Percentiles rank a stretch among this genome's conserved stretches.
phyloP scores from a whole-genome alignment of 2,888 invertebrate genomes.

The Andrena flavipes region DNA sequence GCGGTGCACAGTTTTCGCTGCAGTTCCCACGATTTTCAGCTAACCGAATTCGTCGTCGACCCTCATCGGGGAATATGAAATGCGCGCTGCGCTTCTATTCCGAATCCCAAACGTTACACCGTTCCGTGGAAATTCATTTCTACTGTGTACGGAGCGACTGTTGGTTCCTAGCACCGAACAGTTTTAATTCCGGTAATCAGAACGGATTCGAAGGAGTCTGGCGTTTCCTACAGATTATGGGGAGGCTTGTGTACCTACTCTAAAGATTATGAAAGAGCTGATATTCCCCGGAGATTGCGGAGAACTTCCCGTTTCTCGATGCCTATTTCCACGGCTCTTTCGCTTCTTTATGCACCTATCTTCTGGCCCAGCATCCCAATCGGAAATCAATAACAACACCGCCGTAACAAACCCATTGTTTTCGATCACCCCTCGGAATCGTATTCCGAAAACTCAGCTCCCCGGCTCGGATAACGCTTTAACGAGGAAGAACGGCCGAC shows the following conservation, averaged over 20 bases:
- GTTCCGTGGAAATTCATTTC: background rate
- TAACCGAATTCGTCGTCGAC: background rate
- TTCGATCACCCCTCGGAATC: slow-evolving; percentile 59
- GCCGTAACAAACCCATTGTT: slow-evolving; percentile 76
- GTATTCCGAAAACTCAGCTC: slow-evolving; percentile 31
- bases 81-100: background rate
- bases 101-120: background rate
- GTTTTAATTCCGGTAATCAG: slow-evolving; percentile 42
- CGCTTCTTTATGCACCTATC: slow-evolving; percentile 55
- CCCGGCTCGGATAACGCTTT: slow-evolving; percentile 25
- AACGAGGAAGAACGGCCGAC: slow-evolving; percentile 30
- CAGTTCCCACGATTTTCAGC: slow-evolving; percentile 2
- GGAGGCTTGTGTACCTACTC: slow-evolving; percentile 3
- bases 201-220: slow-evolving; percentile 14
- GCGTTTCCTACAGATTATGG: slow-evolving; percentile 12
- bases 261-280: background rate
- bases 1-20: background rate
- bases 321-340: slow-evolving; percentile 36
- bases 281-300: too few species aligned
- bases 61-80: background rate
- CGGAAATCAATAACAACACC: slow-evolving; percentile 78
- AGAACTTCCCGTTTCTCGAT: background rate
- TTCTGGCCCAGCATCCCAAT: slow-evolving; percentile 66
- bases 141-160: background rate
- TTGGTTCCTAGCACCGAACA: background rate